Conservation (phyloP, 2,113 vertebrate species). For the Odocoileus hemionus region DNA sequence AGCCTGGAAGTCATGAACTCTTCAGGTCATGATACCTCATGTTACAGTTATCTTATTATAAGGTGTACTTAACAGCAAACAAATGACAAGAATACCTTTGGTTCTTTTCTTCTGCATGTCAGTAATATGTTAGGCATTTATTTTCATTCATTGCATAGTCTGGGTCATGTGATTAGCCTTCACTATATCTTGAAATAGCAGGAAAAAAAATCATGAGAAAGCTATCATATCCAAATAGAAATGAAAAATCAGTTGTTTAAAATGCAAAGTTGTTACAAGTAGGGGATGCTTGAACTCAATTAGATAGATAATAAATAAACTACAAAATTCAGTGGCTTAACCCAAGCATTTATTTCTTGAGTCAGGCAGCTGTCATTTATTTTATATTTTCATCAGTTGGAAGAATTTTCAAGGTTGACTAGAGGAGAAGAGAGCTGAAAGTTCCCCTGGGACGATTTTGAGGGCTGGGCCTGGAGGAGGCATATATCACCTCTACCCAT, state of each 20-base stretch:
- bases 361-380: not conserved
- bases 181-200: not conserved
- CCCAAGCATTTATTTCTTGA: not conserved
- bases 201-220: not conserved
- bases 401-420: constrained; percentile 6
- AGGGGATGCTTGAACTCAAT: not conserved
- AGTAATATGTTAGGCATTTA: not conserved
- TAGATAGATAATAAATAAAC: constrained; percentile 20
- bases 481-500: not conserved
- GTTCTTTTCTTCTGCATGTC: not conserved
- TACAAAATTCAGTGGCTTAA: not conserved
- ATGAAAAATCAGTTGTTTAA: not conserved
- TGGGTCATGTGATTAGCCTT: not conserved
- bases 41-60: not conserved
- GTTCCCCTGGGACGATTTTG: not conserved
- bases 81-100: not conserved
- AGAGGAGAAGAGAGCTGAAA: not conserved
- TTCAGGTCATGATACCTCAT: not conserved
- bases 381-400: not conserved
- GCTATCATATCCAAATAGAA: not conserved
- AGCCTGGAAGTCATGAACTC: not conserved
- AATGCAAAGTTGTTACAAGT: not conserved
- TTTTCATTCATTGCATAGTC: constrained; percentile 19
- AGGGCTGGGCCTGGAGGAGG: not conserved
- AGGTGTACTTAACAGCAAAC: not conserved